A percentile compares a stretch with the other conserved stretches of the same genome.
These are phyloP conservation scores for Tricholaema leucomelas DNA, from an alignment of 2,113 vertebrate genomes.

Conservation along the genomic window DNA sequence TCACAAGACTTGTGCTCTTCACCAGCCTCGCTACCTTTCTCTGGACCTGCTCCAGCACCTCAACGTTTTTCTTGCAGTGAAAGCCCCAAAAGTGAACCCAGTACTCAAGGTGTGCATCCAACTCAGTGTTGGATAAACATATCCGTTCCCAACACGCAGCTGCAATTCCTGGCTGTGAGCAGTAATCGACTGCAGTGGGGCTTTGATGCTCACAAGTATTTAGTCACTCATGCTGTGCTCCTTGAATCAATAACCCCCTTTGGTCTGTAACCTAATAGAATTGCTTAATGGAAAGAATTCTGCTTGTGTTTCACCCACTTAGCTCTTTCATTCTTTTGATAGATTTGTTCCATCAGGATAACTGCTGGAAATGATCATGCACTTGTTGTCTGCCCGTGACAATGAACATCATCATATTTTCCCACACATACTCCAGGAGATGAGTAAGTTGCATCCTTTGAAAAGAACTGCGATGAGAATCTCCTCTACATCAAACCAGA, in stretches of 20 bases:
- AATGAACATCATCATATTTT: neutral
- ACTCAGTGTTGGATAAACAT: neutral
- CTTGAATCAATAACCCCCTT: constrained; percentile 21
- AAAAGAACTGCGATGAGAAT: neutral
- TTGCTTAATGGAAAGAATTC: constrained; percentile 19
- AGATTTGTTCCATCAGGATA: neutral
- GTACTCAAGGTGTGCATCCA: too few relatives aligned
- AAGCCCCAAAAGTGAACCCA: too few relatives aligned
- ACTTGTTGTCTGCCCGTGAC: neutral
- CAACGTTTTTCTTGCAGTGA: too few relatives aligned
- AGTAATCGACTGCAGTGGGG: neutral
- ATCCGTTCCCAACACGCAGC: neutral
- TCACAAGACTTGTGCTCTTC: too few relatives aligned
- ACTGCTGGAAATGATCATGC: neutral
- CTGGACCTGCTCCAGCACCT: too few relatives aligned
- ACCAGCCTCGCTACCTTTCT: too few relatives aligned
- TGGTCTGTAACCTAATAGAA: constrained; percentile 15
- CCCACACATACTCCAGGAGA: neutral
- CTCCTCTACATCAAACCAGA: neutral
- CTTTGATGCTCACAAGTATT: constrained; percentile 16
- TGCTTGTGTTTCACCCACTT: constrained; percentile 24
- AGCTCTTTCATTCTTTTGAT: neutral
- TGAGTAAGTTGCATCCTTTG: neutral
- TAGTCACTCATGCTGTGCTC: neutral
- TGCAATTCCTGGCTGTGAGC: neutral